These are phyloP conservation scores for Drosophila recens DNA, from an alignment of 2,888 invertebrate genomes.

Conservation along the genomic window DNA sequence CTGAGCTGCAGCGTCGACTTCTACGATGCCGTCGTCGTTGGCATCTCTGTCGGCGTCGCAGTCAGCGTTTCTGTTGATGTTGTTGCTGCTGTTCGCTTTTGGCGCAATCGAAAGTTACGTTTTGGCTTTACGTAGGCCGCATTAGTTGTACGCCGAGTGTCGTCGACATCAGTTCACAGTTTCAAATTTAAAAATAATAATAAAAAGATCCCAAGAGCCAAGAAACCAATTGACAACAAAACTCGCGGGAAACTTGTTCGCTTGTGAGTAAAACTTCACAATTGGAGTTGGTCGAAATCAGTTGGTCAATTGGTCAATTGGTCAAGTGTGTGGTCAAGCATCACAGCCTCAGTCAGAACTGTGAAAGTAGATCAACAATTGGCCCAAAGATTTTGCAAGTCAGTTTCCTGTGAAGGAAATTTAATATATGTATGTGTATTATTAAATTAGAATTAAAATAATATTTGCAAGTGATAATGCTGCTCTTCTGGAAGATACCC, in stretches of 20 bases:
- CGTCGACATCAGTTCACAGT: conserved; percentile 68
- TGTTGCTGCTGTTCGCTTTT: conserved; percentile 52
- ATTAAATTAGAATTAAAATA: not conserved
- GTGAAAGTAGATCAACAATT: not conserved
- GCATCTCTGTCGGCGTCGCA: conserved; percentile 1
- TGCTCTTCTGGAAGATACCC: not conserved
- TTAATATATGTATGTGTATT: no score
- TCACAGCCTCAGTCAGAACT: conserved; percentile 7
- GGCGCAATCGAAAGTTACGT: conserved; percentile 80
- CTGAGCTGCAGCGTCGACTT: conserved; percentile 22
- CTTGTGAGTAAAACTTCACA: conserved; percentile 16
- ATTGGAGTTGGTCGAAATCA: not conserved
- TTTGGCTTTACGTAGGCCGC: conserved; percentile 73
- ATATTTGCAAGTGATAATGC: not conserved
- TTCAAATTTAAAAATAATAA: conserved; percentile 3
- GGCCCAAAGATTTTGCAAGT: conserved; percentile 7
- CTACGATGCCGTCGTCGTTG: conserved; percentile 7
- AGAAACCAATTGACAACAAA: conserved; percentile 1
- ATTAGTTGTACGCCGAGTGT: conserved; percentile 71
- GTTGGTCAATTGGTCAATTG: conserved; percentile 13
- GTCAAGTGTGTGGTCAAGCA: conserved; percentile 11
- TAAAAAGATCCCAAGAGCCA: not conserved
- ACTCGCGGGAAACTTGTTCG: conserved; percentile 16
- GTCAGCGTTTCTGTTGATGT: not conserved
- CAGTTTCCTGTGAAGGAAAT: conserved; percentile 7